Conservation (phyloP, 1,140 invertebrate species). For the Plectus sambesii region DNA sequence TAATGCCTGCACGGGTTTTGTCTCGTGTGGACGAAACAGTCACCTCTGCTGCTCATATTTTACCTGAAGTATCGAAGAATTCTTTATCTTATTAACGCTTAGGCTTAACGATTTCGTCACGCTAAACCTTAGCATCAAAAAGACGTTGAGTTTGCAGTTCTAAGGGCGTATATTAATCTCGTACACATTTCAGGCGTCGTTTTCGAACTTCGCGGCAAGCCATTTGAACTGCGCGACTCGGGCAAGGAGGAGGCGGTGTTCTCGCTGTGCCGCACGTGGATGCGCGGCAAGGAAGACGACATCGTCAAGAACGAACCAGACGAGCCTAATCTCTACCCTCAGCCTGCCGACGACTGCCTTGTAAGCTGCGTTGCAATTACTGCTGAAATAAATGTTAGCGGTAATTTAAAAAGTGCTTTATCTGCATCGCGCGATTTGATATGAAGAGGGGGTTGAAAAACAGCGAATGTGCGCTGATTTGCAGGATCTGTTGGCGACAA, state of each 20-base stretch:
- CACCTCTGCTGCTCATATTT: no score
- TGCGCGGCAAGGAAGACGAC: constrained; percentile 38
- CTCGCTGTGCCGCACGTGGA: constrained; percentile 31
- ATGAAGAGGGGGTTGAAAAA: neutral
- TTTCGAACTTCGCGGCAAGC: constrained; percentile 31
- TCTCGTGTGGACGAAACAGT: no score
- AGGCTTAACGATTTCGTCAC: no score
- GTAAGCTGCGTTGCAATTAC: constrained; percentile 7
- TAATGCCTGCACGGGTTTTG: no score
- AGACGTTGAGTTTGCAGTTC: no score
- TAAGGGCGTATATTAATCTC: no score
- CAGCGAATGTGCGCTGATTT: constrained; percentile 1
- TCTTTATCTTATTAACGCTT: no score
- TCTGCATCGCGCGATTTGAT: constrained; percentile 6
- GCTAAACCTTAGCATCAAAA: no score
- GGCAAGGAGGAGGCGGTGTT: constrained; percentile 25
- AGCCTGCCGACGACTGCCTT: constrained; percentile 13
- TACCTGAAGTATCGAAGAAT: no score
- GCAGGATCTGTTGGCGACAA: constrained; percentile 31
- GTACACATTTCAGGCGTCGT: no score
- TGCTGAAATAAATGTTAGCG: constrained; percentile 1
- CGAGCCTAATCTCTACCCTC: neutral
- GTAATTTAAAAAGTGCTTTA: neutral
- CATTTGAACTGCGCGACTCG: constrained; percentile 27
- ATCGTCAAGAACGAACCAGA: constrained; percentile 15